Percentiles rank a stretch among this genome's conserved stretches.
Evolutionary conservation across 23 tunicate genomes (phyloP).

Genomic region (Halocynthia roretzi): DNA sequence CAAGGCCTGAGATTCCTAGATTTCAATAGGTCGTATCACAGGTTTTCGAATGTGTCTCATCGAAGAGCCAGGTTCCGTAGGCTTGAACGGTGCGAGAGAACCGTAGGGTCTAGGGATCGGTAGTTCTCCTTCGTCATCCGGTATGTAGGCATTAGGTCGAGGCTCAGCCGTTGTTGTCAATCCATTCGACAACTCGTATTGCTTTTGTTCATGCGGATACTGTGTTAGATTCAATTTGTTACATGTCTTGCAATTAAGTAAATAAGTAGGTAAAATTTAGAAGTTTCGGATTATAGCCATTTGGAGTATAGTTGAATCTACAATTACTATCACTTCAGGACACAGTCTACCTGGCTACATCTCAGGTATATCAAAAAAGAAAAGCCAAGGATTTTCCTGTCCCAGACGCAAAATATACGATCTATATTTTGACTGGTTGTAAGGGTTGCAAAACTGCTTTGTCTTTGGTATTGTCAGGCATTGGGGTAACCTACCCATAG

Average conservation of each 20-base stretch:
- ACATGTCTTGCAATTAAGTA: too few relatives aligned
- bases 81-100: slow-evolving; percentile 90
- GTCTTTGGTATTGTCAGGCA: too few relatives aligned
- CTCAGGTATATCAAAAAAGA: too few relatives aligned
- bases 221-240: neutral
- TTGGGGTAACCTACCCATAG: too few relatives aligned
- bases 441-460: too few relatives aligned
- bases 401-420: too few relatives aligned
- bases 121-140: slow-evolving; percentile 69
- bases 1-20: slow-evolving; percentile 11
- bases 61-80: slow-evolving; percentile 76
- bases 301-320: too few relatives aligned
- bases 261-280: neutral
- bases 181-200: slow-evolving; percentile 76
- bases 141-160: slow-evolving; percentile 97
- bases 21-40: slow-evolving; percentile 80
- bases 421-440: too few relatives aligned
- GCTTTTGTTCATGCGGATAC: slow-evolving; percentile 65
- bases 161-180: slow-evolving; percentile 86
- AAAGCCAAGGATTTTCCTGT: too few relatives aligned
- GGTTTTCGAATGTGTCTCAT: slow-evolving; percentile 96
- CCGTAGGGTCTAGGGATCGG: slow-evolving; percentile 94
- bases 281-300: too few relatives aligned
- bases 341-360: too few relatives aligned
- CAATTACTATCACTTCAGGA: too few relatives aligned